Percentiles rank a stretch among this genome's conserved stretches.
phyloP scores from a whole-genome alignment of 2,888 invertebrate genomes.

The Zele albiditarsus region DNA sequence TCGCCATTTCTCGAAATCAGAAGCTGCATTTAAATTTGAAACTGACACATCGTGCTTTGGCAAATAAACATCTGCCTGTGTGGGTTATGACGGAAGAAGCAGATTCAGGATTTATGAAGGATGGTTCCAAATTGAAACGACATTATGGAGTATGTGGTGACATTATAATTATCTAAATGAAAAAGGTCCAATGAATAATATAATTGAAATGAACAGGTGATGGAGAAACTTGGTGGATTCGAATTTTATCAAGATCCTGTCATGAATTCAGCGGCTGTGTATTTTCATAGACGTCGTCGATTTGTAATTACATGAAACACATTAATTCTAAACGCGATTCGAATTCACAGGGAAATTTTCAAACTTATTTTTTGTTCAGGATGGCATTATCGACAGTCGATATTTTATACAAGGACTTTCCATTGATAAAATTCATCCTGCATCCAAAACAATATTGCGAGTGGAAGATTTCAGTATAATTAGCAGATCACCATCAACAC shows the following conservation, averaged over 20 bases:
- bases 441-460: not conserved
- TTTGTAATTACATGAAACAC: not conserved
- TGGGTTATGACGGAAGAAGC: not conserved
- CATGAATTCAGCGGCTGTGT: not conserved
- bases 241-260: not conserved
- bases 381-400: not conserved
- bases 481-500: not conserved
- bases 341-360: not conserved
- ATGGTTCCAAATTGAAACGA: no score
- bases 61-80: not conserved
- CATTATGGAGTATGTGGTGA: no score
- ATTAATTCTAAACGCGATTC: not conserved
- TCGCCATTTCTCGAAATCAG: not conserved
- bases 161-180: no score
- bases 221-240: not conserved
- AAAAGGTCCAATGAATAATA: no score
- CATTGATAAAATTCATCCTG: not conserved
- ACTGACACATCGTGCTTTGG: not conserved
- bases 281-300: not conserved
- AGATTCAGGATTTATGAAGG: no score
- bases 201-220: not conserved
- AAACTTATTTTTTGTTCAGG: not conserved
- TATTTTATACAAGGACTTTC: not conserved
- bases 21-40: not conserved
- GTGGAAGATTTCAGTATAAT: not conserved